A percentile compares a stretch with the other conserved stretches of the same genome.
These are phyloP conservation scores for Cheilosia scutellata DNA, from an alignment of 2,888 invertebrate species.

Conservation along the genomic window DNA sequence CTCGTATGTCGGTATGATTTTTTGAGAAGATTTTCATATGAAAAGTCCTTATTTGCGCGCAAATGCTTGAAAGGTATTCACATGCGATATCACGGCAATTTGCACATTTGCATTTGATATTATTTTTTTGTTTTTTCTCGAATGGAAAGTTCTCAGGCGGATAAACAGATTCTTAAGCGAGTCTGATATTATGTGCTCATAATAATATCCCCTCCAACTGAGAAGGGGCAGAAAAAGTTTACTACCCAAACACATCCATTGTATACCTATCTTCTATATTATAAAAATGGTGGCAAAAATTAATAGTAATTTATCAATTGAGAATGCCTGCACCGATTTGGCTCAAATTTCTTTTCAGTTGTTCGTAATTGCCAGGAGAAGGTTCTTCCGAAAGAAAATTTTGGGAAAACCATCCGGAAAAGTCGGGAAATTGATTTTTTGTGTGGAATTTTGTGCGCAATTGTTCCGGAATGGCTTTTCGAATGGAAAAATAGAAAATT, in stretches of 20 bases:
- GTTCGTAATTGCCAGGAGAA: too few species aligned
- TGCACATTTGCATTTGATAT: conserved; percentile 68
- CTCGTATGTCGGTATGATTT: neutral
- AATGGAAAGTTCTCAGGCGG: conserved; percentile 26
- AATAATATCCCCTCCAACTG: conserved; percentile 1
- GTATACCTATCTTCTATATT: too few species aligned
- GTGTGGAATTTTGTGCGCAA: too few species aligned
- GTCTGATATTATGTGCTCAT: conserved; percentile 24
- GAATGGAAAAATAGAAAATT: too few species aligned
- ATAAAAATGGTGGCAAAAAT: too few species aligned
- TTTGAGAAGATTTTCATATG: neutral
- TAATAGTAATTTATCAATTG: too few species aligned
- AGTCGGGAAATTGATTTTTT: too few species aligned
- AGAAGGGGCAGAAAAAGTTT: neutral
- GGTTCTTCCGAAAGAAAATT: too few species aligned
- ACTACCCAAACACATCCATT: conserved; percentile 19
- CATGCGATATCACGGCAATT: conserved; percentile 66
- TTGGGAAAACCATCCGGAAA: too few species aligned
- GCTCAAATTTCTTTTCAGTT: too few species aligned
- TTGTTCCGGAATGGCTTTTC: too few species aligned
- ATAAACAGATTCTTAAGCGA: conserved; percentile 60
- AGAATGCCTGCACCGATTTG: too few species aligned
- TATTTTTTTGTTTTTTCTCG: conserved; percentile 2
- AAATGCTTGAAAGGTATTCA: conserved; percentile 40
- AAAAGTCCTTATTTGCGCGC: conserved; percentile 33